Percentiles rank a stretch among this genome's conserved stretches.
These are phyloP conservation scores for Chamaetylas fuelleborni DNA, from an alignment of 2,113 vertebrate species.

Conservation along the genomic window DNA sequence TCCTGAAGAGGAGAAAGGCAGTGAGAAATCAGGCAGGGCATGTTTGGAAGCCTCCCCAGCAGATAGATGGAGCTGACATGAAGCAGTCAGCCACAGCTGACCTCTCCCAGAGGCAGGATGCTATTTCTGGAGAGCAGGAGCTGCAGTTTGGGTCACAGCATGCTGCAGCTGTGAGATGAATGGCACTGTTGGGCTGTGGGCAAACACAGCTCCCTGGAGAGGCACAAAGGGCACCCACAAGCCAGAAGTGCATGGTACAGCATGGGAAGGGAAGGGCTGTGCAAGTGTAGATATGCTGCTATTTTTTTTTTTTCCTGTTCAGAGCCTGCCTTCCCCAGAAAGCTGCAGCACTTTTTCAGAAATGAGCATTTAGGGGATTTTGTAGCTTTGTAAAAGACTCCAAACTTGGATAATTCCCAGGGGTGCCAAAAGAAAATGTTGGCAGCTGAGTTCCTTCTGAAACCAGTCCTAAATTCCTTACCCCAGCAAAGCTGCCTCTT, in stretches of 20 bases:
- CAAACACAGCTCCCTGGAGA: neutral
- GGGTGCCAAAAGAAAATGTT: neutral
- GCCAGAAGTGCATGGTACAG: neutral
- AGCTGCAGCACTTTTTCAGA: neutral
- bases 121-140: neutral
- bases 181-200: neutral
- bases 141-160: neutral
- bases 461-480: neutral
- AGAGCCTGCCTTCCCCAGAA: neutral
- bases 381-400: neutral
- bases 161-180: accelerated
- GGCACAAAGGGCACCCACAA: neutral
- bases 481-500: neutral
- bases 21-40: neutral
- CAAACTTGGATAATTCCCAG: neutral
- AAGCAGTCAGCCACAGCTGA: neutral
- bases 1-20: neutral
- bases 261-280: neutral
- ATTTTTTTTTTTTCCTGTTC: neutral
- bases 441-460: neutral
- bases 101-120: neutral
- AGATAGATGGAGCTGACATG: neutral
- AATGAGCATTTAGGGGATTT: neutral
- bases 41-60: neutral
- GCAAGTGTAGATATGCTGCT: neutral